These are phyloP conservation scores for Nothoprocta perdicaria DNA, from an alignment of 2,113 vertebrate species.

Conservation along the genomic window DNA sequence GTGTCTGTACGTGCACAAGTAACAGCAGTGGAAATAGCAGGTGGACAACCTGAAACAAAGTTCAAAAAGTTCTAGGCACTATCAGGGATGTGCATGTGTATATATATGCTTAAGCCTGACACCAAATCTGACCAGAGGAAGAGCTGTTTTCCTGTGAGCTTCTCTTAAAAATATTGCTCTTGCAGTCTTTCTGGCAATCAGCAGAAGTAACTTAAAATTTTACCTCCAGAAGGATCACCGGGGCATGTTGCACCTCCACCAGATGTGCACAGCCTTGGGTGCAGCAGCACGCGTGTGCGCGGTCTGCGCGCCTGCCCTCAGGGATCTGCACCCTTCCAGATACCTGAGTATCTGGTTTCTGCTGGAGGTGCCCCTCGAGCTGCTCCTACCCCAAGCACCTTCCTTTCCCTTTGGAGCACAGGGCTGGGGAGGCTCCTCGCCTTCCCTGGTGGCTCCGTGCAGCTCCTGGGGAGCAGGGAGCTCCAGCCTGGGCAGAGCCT, in stretches of 20 bases:
- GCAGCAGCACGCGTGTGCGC: too few relatives aligned
- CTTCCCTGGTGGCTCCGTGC: background rate
- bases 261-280: background rate
- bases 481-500: background rate
- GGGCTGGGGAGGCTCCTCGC: background rate
- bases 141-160: background rate
- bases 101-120: background rate
- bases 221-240: background rate
- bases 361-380: background rate
- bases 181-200: background rate
- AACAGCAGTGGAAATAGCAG: background rate
- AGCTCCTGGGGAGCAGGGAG: background rate
- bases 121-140: background rate
- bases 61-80: background rate
- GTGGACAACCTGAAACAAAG: background rate
- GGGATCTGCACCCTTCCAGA: too few relatives aligned
- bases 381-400: background rate
- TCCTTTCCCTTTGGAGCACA: background rate
- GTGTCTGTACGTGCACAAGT: too few relatives aligned
- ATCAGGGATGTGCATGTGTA: accelerated
- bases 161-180: background rate
- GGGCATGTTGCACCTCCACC: background rate
- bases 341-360: background rate
- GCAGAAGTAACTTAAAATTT: background rate
- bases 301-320: too few relatives aligned